Conservation (phyloP, 2,888 invertebrate genomes). For the Pristionchus exspectatus region DNA sequence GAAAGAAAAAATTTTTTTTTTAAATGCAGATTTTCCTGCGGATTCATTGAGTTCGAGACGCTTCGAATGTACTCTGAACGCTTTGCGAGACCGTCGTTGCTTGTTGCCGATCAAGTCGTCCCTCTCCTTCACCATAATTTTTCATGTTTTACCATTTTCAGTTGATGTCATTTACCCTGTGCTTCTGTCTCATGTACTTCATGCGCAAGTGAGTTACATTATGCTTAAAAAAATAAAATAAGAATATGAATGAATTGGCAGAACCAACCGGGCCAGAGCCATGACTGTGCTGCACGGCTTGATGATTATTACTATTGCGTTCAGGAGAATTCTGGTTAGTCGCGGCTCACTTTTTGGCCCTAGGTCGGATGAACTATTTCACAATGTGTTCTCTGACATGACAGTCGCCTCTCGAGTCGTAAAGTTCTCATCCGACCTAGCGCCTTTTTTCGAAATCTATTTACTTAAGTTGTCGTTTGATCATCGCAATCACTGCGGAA, state of each 20-base stretch:
- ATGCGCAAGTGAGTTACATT: not conserved
- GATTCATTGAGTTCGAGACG: not conserved
- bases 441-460: too few species aligned
- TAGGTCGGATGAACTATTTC: too few species aligned
- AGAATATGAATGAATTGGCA: not conserved
- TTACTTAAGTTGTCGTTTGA: not conserved
- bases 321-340: not conserved
- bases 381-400: too few species aligned
- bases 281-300: not conserved
- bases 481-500: not conserved
- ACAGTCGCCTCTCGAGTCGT: too few species aligned
- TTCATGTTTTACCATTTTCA: not conserved
- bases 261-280: not conserved
- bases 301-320: not conserved
- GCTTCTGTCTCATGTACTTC: not conserved
- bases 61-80: not conserved
- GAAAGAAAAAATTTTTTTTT: too few species aligned
- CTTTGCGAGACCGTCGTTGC: not conserved
- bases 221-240: not conserved
- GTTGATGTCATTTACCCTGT: not conserved
- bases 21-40: not conserved
- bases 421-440: not conserved
- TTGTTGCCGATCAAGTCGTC: not conserved
- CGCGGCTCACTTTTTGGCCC: too few species aligned
- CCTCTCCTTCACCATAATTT: not conserved